Percentiles rank a stretch among this genome's conserved stretches.
Evolutionary conservation across 2,888 invertebrate genomes (phyloP).

Genomic region (Brenthis daphne): DNA sequence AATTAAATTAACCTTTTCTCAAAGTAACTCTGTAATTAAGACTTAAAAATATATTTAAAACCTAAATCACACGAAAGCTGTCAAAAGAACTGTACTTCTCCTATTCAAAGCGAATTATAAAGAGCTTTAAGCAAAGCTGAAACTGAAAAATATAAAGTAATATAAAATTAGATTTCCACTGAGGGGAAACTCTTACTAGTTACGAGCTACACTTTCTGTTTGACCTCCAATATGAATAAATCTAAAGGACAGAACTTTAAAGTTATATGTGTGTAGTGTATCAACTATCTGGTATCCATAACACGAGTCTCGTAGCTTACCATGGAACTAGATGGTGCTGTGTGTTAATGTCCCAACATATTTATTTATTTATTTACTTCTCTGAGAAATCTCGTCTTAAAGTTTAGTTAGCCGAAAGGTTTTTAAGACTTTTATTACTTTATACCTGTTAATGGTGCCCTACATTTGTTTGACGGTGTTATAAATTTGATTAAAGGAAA

Average conservation of each 20-base stretch:
- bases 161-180: conserved; percentile 22
- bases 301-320: no score
- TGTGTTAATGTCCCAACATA: no score
- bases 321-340: no score
- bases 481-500: background rate
- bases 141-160: background rate
- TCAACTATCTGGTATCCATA: no score
- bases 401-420: background rate
- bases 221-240: conserved; percentile 14
- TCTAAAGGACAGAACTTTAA: conserved; percentile 1
- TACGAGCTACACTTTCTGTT: conserved; percentile 2
- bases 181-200: conserved; percentile 10
- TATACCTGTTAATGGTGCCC: background rate
- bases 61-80: background rate
- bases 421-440: background rate
- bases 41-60: no score
- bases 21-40: no score
- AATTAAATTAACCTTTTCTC: no score
- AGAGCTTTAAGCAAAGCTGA: conserved; percentile 11
- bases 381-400: background rate
- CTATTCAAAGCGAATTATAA: conserved; percentile 4
- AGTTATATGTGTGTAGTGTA: no score
- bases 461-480: background rate
- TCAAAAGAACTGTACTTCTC: conserved; percentile 5
- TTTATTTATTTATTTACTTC: background rate